Evolutionary conservation across 92 coral and sea anemone species (phyloP).

Genomic region (Phenganax subtilis): DNA sequence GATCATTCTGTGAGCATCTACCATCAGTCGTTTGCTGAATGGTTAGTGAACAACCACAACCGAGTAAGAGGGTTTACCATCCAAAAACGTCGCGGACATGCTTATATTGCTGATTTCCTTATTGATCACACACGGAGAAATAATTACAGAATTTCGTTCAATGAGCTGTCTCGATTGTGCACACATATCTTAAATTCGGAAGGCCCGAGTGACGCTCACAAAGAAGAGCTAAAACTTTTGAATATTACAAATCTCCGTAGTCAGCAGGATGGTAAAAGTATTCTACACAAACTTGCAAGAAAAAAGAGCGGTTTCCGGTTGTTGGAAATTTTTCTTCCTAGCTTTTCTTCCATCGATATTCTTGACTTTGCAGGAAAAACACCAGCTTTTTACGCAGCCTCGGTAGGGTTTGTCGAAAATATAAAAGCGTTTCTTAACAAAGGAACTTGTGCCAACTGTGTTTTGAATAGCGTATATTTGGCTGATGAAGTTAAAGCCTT

Average conservation of each 20-base stretch:
- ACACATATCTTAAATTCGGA: constrained; percentile 47
- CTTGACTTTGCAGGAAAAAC: constrained; percentile 57
- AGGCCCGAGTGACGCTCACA: neutral
- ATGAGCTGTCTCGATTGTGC: constrained; percentile 49
- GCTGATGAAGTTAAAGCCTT: constrained; percentile 10
- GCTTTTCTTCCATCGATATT: constrained; percentile 44
- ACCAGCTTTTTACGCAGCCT: constrained; percentile 60
- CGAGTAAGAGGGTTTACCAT: constrained; percentile 48
- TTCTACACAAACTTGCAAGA: constrained; percentile 61
- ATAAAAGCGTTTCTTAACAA: constrained; percentile 36
- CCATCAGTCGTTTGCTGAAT: constrained; percentile 58
- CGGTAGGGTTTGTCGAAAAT: constrained; percentile 46
- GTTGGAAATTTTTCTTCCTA: constrained; percentile 40
- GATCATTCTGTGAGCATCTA: constrained; percentile 46
- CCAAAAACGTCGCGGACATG: constrained; percentile 50
- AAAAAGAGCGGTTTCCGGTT: constrained; percentile 14
- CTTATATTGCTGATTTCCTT: constrained; percentile 42
- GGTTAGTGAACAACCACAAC: constrained; percentile 55
- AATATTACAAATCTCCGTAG: constrained; percentile 25
- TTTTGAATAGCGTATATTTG: constrained; percentile 3
- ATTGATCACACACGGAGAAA: constrained; percentile 6
- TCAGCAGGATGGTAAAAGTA: constrained; percentile 40
- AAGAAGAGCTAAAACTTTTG: constrained; percentile 29
- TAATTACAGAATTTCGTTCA: neutral
- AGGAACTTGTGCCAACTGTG: constrained; percentile 43